A percentile compares a stretch with the other conserved stretches of the same genome.
Evolutionary conservation across 1,140 invertebrate species (phyloP).

Genomic region (Drosophila ironensis): DNA sequence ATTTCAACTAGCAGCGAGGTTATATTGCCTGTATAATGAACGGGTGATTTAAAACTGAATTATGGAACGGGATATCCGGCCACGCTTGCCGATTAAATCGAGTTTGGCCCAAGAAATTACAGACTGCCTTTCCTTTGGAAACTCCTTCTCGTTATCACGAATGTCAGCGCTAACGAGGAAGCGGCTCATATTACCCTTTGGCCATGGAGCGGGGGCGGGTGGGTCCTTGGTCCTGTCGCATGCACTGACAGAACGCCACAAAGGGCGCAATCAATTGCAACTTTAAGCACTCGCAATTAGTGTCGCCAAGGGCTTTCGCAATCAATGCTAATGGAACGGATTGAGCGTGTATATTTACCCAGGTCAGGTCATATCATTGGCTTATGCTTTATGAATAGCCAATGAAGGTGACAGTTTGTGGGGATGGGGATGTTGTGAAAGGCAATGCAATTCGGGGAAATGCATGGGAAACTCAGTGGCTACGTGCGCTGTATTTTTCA

Average conservation of each 20-base stretch:
- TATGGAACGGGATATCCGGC: neutral
- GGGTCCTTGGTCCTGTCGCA: constrained; percentile 14
- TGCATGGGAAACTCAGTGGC: neutral
- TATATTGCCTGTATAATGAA: constrained; percentile 15
- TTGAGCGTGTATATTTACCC: constrained; percentile 10
- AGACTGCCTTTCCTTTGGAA: constrained; percentile 3
- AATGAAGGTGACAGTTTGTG: constrained; percentile 13
- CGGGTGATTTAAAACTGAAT: constrained; percentile 33
- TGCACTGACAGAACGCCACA: constrained; percentile 25
- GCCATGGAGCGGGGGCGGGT: neutral
- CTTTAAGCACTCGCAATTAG: constrained; percentile 41
- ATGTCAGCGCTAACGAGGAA: constrained; percentile 37
- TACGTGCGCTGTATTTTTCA: too few species aligned
- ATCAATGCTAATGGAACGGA: constrained; percentile 20
- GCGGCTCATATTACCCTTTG: constrained; percentile 44
- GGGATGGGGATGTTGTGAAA: neutral
- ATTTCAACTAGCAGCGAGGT: too few species aligned
- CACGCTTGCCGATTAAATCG: constrained; percentile 30
- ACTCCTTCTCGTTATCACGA: constrained; percentile 21
- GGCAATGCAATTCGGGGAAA: constrained; percentile 1
- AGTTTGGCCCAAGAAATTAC: constrained; percentile 45
- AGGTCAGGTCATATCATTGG: neutral
- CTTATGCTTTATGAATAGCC: constrained; percentile 23
- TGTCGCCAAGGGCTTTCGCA: constrained; percentile 14
- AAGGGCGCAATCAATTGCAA: constrained; percentile 42